These are phyloP conservation scores for Nesoenas mayeri DNA, from an alignment of 2,113 vertebrate genomes.

Conservation along the genomic window DNA sequence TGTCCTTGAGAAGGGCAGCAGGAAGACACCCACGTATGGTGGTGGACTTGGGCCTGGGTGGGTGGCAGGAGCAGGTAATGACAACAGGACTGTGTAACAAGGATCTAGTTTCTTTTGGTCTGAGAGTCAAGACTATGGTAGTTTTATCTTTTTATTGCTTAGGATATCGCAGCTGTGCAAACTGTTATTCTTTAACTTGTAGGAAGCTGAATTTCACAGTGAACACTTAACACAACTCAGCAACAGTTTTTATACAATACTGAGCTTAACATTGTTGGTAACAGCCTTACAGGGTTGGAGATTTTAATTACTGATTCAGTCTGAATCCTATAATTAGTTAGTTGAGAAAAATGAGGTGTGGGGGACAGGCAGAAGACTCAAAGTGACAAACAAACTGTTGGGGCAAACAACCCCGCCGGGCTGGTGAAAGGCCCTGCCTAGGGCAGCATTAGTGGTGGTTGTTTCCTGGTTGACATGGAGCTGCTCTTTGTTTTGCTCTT, in stretches of 20 bases:
- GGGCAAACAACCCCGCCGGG: not conserved
- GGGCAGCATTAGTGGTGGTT: fast-evolving
- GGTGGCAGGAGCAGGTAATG: not conserved
- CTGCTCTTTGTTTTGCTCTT: not conserved
- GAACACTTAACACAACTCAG: not conserved
- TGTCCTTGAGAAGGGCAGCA: not conserved
- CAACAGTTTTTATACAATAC: not conserved
- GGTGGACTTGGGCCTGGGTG: not conserved
- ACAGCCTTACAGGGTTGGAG: not conserved
- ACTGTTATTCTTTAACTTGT: not conserved
- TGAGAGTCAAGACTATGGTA: not conserved
- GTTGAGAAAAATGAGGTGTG: not conserved
- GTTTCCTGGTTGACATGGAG: not conserved
- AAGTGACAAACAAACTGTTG: not conserved
- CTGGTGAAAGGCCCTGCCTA: not conserved
- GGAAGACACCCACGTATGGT: not conserved
- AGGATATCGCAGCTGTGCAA: not conserved
- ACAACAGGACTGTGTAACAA: not conserved
- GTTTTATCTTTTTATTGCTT: slow-evolving; percentile 5
- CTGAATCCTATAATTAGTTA: not conserved
- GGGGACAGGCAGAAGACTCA: not conserved
- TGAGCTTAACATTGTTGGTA: not conserved
- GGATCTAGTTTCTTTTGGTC: not conserved
- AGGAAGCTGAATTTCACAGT: not conserved
- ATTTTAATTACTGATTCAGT: not conserved